phyloP scores from a whole-genome alignment of 2,797 vertebrate species.

The Tenualosa thibaudeaui region DNA sequence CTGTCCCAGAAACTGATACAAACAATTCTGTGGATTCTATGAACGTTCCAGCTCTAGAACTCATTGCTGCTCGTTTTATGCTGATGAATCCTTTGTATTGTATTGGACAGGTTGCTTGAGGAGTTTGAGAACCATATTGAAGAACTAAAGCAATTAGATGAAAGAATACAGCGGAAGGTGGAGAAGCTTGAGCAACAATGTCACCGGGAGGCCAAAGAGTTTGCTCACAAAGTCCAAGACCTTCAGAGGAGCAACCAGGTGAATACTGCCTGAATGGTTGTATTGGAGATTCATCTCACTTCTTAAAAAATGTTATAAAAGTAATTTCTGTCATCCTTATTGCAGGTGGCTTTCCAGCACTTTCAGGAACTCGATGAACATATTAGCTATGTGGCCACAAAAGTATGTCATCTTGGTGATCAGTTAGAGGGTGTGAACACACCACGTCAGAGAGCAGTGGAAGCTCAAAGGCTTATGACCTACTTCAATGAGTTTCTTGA shows the following conservation, averaged over 20 bases:
- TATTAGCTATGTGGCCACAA: slow-evolving; percentile 98
- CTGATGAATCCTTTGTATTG: not conserved
- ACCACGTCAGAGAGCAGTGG: slow-evolving; percentile 96
- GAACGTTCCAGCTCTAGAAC: too few species aligned
- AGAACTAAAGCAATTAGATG: slow-evolving; percentile 95
- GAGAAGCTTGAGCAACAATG: slow-evolving; percentile 98
- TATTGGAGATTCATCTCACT: not conserved
- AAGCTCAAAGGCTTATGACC: slow-evolving; percentile 98
- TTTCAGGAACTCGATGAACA: slow-evolving; percentile 99
- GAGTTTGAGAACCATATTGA: slow-evolving; percentile 98
- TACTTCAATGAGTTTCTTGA: slow-evolving; percentile 99
- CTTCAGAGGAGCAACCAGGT: slow-evolving; percentile 99
- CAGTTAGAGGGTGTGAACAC: slow-evolving; percentile 98
- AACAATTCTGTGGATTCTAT: too few species aligned
- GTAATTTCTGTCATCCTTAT: slow-evolving; percentile 25
- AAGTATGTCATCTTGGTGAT: slow-evolving; percentile 98
- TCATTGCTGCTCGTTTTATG: too few species aligned
- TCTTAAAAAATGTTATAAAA: not conserved
- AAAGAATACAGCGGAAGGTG: slow-evolving; percentile 94
- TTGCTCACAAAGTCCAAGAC: slow-evolving; percentile 98
- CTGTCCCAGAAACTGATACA: too few species aligned
- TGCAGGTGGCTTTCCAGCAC: slow-evolving; percentile 97
- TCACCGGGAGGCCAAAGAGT: slow-evolving; percentile 97
- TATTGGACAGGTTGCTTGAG: slow-evolving; percentile 83
- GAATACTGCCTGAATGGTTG: slow-evolving; percentile 19